phyloP scores from a whole-genome alignment of 2,113 vertebrate species.

The Xenopus borealis region DNA sequence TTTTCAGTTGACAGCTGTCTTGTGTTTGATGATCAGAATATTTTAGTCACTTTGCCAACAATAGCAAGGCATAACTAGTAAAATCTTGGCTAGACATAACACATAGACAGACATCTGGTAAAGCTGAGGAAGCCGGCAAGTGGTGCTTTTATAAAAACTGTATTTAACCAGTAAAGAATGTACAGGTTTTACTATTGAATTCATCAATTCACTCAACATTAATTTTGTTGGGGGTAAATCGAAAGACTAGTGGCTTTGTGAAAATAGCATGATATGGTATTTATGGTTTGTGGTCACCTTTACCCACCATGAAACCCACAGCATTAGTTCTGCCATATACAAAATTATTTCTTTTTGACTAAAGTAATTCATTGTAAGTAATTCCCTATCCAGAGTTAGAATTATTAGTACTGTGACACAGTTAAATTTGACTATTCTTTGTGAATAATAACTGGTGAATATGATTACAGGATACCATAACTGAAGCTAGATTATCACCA shows the following conservation, averaged over 20 bases:
- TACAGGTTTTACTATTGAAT: not conserved
- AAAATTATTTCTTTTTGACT: not conserved
- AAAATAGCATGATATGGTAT: no score
- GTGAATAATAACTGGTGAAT: no score
- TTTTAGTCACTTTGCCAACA: not conserved
- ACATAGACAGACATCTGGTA: not conserved
- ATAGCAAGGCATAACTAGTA: not conserved
- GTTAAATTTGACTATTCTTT: no score
- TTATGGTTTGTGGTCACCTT: no score
- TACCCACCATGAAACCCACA: no score
- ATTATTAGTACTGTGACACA: no score
- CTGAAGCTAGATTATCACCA: no score
- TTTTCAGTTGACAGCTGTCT: not conserved
- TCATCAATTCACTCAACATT: not conserved
- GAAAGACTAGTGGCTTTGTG: no score
- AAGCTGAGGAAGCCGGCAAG: not conserved
- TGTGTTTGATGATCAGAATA: not conserved
- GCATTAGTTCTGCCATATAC: slow-evolving; percentile 49
- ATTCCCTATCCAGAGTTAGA: no score
- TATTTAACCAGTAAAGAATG: not conserved
- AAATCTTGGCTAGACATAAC: slow-evolving; percentile 4
- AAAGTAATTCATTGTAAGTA: not conserved
- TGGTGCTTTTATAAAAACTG: slow-evolving; percentile 10
- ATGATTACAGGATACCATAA: no score
- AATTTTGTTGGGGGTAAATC: no score